Percentiles rank a stretch among this genome's conserved stretches.
phyloP scores from a whole-genome alignment of 2,888 invertebrate species.

The Morinoia aosen region DNA sequence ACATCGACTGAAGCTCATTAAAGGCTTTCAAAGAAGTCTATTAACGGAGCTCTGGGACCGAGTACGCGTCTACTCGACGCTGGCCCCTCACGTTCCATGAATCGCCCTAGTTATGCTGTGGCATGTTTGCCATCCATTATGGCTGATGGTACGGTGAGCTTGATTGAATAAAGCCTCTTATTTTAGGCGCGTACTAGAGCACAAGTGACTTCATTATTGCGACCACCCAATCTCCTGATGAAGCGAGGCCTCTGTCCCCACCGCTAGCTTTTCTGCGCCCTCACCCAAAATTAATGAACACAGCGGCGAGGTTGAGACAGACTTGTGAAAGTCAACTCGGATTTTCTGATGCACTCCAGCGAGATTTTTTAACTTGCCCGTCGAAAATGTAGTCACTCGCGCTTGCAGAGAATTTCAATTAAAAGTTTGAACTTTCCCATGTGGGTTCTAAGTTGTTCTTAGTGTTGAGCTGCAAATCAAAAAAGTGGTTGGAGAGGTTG shows the following conservation, averaged over 20 bases:
- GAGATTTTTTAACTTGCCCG: no score
- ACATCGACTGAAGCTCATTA: background rate
- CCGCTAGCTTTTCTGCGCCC: background rate
- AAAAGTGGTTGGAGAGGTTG: no score
- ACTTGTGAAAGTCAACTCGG: no score
- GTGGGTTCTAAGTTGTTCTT: no score
- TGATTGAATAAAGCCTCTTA: slow-evolving; percentile 28
- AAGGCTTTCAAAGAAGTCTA: slow-evolving; percentile 10
- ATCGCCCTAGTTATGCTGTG: background rate
- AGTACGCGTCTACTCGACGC: background rate
- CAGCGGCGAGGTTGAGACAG: no score
- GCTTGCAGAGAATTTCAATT: no score
- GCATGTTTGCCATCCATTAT: slow-evolving; percentile 14
- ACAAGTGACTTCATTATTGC: slow-evolving; percentile 24
- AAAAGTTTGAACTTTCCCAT: no score
- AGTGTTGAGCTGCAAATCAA: no score
- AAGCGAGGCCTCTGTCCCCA: background rate
- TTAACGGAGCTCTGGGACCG: background rate
- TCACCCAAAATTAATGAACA: background rate
- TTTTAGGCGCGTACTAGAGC: background rate
- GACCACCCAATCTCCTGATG: slow-evolving; percentile 1
- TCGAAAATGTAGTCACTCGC: no score
- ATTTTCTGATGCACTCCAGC: no score
- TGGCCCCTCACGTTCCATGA: background rate
- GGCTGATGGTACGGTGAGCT: background rate